phyloP scores from a whole-genome alignment of 2,113 vertebrate genomes.

The Neolamprologus cancellatus region DNA sequence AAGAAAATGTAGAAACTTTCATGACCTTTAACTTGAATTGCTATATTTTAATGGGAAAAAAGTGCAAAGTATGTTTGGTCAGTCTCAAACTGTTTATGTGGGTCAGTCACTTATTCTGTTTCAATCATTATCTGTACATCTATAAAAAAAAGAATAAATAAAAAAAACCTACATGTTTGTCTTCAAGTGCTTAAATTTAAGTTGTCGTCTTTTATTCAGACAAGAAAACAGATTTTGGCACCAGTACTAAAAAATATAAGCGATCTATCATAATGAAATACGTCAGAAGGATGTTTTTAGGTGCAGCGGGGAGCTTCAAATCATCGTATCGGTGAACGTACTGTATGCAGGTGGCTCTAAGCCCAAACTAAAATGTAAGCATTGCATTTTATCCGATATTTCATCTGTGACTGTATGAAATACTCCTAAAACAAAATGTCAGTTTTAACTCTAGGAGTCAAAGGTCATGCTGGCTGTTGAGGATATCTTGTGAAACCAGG shows the following conservation, averaged over 20 bases:
- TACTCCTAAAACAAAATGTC: neutral
- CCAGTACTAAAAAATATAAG: neutral
- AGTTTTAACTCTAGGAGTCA: neutral
- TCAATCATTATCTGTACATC: conserved; percentile 2
- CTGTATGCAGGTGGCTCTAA: neutral
- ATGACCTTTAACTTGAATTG: conserved; percentile 8
- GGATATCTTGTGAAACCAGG: neutral
- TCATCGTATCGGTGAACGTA: neutral
- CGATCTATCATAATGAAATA: neutral
- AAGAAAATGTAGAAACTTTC: neutral
- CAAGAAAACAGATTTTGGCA: conserved; percentile 13
- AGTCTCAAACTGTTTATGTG: neutral
- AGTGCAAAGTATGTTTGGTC: neutral
- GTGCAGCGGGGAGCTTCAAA: neutral
- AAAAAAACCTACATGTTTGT: neutral
- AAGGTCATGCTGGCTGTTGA: neutral
- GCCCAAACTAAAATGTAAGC: conserved; percentile 6
- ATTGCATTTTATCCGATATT: neutral
- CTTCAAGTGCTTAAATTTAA: conserved; percentile 9
- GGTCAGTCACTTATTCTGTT: neutral
- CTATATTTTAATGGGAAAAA: conserved; percentile 13
- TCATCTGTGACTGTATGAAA: neutral
- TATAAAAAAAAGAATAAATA: rapidly evolving
- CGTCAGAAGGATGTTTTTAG: neutral
- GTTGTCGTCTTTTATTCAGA: neutral